phyloP scores from a whole-genome alignment of 2,113 vertebrate species.

The Diadophis punctatus region DNA sequence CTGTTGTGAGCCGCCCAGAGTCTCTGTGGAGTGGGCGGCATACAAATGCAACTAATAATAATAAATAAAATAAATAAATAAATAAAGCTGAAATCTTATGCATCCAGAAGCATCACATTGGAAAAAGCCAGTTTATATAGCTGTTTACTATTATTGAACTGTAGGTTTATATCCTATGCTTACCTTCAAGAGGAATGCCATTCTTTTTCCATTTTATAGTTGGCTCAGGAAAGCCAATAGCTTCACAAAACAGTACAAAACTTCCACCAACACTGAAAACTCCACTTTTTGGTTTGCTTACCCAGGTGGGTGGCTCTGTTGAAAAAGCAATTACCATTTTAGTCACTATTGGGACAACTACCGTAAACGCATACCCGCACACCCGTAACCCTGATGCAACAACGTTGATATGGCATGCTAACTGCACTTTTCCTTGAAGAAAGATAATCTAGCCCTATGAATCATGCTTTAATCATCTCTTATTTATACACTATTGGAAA shows the following conservation, averaged over 20 bases:
- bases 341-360: background rate
- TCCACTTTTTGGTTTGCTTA: constrained; percentile 76
- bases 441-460: background rate
- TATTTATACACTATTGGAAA: background rate
- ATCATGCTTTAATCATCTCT: background rate
- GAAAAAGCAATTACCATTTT: background rate
- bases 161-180: constrained; percentile 17
- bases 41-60: too few relatives aligned
- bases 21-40: too few relatives aligned
- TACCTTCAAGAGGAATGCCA: constrained; percentile 76
- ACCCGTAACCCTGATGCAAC: background rate
- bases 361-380: background rate
- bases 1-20: too few relatives aligned
- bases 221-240: constrained; percentile 80
- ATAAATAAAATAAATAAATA: too few relatives aligned
- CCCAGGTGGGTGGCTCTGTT: constrained; percentile 87
- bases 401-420: background rate
- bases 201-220: constrained; percentile 83
- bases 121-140: background rate
- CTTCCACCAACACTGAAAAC: constrained; percentile 78
- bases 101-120: background rate
- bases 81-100: background rate
- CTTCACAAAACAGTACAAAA: constrained; percentile 79
- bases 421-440: background rate
- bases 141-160: background rate